These are phyloP conservation scores for Xyrauchen texanus DNA, from an alignment of 2,113 vertebrate species.

Conservation along the genomic window DNA sequence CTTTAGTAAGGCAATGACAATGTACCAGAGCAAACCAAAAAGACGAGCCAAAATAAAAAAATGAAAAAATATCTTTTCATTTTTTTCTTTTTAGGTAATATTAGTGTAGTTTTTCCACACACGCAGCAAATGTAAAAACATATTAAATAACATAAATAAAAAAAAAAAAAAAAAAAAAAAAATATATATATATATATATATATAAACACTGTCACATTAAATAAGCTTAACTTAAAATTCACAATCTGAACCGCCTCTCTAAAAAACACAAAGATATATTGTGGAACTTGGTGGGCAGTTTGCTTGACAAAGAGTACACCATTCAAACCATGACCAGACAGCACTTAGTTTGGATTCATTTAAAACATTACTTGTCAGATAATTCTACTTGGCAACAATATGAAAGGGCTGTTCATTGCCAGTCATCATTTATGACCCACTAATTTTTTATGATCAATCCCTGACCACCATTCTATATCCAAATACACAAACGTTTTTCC, in stretches of 20 bases:
- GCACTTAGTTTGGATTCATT: background rate
- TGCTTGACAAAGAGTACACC: background rate
- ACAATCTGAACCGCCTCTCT: conserved; percentile 6
- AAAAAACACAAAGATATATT: background rate
- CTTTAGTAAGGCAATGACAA: conserved; percentile 2
- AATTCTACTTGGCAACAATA: background rate
- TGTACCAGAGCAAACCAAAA: conserved; percentile 19
- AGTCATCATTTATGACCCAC: background rate
- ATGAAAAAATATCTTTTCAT: background rate
- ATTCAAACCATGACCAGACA: background rate
- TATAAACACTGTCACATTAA: background rate
- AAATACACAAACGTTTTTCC: background rate
- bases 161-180: too few relatives aligned
- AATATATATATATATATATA: too few relatives aligned
- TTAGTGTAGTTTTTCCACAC: background rate
- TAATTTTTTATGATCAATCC: background rate
- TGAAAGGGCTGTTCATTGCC: too few relatives aligned
- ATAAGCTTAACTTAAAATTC: conserved; percentile 12
- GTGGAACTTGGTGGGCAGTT: background rate
- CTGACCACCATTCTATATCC: background rate
- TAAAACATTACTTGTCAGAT: conserved; percentile 9
- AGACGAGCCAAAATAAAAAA: background rate
- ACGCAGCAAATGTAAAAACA: background rate
- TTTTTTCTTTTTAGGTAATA: too few relatives aligned
- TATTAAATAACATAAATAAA: background rate